Conservation (phyloP, 2,113 vertebrate species). For the Dasyprocta punctata region DNA sequence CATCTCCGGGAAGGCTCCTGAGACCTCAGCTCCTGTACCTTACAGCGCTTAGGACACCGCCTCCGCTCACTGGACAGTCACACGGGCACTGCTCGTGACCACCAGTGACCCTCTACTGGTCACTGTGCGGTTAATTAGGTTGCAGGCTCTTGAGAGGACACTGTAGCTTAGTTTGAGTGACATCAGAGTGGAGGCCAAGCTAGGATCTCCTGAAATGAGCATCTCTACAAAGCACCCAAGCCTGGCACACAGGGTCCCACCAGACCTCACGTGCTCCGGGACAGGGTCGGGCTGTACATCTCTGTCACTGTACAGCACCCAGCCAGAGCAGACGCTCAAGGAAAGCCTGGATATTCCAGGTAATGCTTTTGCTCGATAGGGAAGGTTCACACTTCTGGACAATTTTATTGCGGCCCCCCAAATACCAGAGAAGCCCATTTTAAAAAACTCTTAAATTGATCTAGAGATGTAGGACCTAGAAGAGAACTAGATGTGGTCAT, state of each 20-base stretch:
- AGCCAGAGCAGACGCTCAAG: not conserved
- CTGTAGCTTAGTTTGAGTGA: not conserved
- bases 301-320: not conserved
- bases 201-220: not conserved
- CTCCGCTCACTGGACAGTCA: not conserved
- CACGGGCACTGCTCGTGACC: not conserved
- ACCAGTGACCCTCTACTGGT: not conserved
- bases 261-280: not conserved
- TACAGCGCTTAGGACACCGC: fast-evolving
- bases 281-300: not conserved
- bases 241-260: not conserved
- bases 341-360: not conserved
- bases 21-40: not conserved
- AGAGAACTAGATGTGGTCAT: not conserved
- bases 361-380: not conserved
- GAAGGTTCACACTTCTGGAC: not conserved
- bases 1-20: not conserved
- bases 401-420: not conserved
- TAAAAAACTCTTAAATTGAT: not conserved
- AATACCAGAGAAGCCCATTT: not conserved
- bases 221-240: not conserved
- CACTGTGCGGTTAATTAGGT: not conserved
- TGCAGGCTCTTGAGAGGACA: not conserved
- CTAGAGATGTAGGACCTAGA: not conserved
- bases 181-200: no score